Conservation (phyloP, 2,113 vertebrate genomes). For the Oreotrochilus melanogaster region DNA sequence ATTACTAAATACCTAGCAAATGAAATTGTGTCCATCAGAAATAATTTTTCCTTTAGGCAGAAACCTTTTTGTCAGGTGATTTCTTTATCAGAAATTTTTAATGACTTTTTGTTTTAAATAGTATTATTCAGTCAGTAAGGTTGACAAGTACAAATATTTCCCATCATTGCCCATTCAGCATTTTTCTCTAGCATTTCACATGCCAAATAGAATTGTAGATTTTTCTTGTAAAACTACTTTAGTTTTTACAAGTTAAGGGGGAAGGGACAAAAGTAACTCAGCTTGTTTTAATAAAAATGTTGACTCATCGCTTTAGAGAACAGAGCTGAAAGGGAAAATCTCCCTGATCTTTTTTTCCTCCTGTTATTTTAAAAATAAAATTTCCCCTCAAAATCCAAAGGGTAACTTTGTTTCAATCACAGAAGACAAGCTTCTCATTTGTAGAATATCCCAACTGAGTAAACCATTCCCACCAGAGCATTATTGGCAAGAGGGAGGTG, state of each 20-base stretch:
- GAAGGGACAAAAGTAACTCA: neutral
- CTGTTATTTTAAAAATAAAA: neutral
- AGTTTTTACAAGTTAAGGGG: neutral
- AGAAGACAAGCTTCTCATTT: neutral
- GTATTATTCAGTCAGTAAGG: conserved; percentile 8
- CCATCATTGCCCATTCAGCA: conserved; percentile 10
- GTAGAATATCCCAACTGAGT: neutral
- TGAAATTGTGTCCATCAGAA: neutral
- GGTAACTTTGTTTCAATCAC: neutral
- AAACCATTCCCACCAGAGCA: neutral
- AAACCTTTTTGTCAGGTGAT: neutral
- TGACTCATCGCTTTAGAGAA: neutral
- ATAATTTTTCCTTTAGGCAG: neutral
- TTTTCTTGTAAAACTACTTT: neutral
- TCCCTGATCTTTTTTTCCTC: neutral
- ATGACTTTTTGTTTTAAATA: conserved; percentile 31
- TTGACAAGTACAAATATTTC: conserved; percentile 37
- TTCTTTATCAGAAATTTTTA: conserved; percentile 24
- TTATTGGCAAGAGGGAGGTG: neutral
- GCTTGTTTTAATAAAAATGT: conserved; percentile 12
- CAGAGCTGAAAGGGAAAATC: neutral
- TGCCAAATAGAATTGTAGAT: neutral
- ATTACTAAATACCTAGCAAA: neutral
- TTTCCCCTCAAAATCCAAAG: neutral
- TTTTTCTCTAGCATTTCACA: neutral